phyloP scores from a whole-genome alignment of 2,113 vertebrate species.

The Deroptyus accipitrinus region DNA sequence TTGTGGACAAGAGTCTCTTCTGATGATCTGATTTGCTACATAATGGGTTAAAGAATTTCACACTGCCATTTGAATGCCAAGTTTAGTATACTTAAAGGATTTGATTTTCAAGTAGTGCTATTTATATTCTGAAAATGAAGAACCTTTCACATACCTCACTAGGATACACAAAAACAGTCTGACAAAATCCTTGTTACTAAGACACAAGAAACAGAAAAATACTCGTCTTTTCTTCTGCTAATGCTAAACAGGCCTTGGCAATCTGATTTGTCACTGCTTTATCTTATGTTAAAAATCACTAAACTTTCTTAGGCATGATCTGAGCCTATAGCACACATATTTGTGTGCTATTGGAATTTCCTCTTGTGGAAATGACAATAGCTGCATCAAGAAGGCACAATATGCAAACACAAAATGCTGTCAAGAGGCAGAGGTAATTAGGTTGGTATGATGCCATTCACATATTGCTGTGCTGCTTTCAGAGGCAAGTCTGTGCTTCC shows the following conservation, averaged over 20 bases:
- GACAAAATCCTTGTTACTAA: not conserved
- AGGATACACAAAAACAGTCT: not conserved
- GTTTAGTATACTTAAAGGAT: not conserved
- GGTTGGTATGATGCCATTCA: not conserved
- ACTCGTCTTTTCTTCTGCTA: not conserved
- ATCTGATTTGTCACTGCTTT: not conserved
- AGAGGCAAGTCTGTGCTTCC: not conserved
- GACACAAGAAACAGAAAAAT: not conserved
- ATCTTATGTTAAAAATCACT: not conserved
- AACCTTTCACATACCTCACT: not conserved
- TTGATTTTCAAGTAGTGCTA: not conserved
- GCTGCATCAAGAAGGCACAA: not conserved
- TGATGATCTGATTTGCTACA: slow-evolving; percentile 1
- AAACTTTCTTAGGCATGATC: not conserved
- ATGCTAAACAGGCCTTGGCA: not conserved
- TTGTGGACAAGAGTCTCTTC: not conserved
- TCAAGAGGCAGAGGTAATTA: not conserved
- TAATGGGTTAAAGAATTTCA: slow-evolving; percentile 23
- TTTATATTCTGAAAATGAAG: not conserved
- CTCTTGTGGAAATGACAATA: not conserved
- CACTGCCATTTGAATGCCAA: not conserved
- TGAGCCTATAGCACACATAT: not conserved
- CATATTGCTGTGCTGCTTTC: not conserved
- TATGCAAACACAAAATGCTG: not conserved
- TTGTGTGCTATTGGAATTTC: not conserved